These are phyloP conservation scores for Halichondria panicea DNA, from an alignment of 37 sponge, comb jelly and placozoan genomes.

Conservation along the genomic window DNA sequence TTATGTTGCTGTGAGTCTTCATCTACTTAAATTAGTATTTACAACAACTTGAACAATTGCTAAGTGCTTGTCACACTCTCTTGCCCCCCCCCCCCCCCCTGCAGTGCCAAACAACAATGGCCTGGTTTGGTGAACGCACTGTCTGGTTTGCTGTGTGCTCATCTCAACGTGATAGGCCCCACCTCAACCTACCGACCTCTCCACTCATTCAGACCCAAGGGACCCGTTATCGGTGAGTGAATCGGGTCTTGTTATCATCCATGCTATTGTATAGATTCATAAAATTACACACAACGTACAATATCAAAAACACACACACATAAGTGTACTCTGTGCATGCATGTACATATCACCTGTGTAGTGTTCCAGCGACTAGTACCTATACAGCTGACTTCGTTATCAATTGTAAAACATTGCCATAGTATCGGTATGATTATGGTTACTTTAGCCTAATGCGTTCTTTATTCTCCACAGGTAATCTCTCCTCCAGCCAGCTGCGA, in stretches of 20 bases:
- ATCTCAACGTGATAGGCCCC: constrained; percentile 77
- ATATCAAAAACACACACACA: constrained; percentile 17
- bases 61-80: too few relatives aligned
- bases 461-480: constrained; percentile 59
- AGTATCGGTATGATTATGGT: too few relatives aligned
- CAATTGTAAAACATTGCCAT: too few relatives aligned
- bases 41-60: background rate
- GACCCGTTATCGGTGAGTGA: constrained; percentile 68
- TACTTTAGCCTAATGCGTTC: too few relatives aligned
- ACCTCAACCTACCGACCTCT: constrained; percentile 73
- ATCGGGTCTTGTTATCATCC: background rate
- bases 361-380: too few relatives aligned
- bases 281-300: background rate
- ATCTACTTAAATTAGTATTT: background rate
- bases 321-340: constrained; percentile 3
- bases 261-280: background rate
- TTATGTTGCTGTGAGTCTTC: background rate
- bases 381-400: too few relatives aligned
- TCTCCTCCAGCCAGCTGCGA: constrained; percentile 51
- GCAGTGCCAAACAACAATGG: constrained; percentile 75
- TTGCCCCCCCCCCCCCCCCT: background rate
- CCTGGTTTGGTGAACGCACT: constrained; percentile 81
- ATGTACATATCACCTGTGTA: constrained; percentile 1
- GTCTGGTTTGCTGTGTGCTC: constrained; percentile 92
- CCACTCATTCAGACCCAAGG: constrained; percentile 69